A percentile compares a stretch with the other conserved stretches of the same genome.
phyloP scores from a whole-genome alignment of 1,140 invertebrate genomes.

The Coenobita brevimanus region DNA sequence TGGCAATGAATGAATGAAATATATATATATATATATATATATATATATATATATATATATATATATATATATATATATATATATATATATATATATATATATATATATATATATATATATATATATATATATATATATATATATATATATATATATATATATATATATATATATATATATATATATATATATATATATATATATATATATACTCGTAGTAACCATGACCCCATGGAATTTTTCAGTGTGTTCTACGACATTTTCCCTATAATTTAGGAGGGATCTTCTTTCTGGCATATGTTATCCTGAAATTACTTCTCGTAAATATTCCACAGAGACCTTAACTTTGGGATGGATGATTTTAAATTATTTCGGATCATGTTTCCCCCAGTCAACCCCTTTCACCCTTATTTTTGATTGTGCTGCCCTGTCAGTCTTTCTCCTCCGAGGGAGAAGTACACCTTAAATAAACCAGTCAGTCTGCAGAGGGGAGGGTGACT shows the following conservation, averaged over 20 bases:
- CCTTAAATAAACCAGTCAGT: too few species aligned
- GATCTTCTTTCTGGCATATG: neutral
- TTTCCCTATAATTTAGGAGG: neutral
- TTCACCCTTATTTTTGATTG: too few species aligned
- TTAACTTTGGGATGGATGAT: too few species aligned
- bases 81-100: conserved; percentile 47
- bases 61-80: conserved; percentile 35
- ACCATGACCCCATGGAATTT: neutral
- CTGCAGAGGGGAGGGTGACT: too few species aligned
- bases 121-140: conserved; percentile 43
- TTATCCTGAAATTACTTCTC: neutral
- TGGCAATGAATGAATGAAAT: too few species aligned
- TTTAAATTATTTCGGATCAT: too few species aligned
- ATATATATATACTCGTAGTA: conserved; percentile 36
- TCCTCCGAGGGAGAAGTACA: too few species aligned
- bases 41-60: conserved; percentile 25
- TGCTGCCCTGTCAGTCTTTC: too few species aligned
- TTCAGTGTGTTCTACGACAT: neutral
- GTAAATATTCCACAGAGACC: neutral
- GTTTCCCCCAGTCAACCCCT: too few species aligned
- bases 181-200: conserved; percentile 59
- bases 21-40: conserved; percentile 30
- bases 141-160: conserved; percentile 37
- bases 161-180: conserved; percentile 63
- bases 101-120: conserved; percentile 52